A percentile compares a stretch with the other conserved stretches of the same genome.
phyloP scores from a whole-genome alignment of 1,140 invertebrate species.

The Tribolium castaneum region DNA sequence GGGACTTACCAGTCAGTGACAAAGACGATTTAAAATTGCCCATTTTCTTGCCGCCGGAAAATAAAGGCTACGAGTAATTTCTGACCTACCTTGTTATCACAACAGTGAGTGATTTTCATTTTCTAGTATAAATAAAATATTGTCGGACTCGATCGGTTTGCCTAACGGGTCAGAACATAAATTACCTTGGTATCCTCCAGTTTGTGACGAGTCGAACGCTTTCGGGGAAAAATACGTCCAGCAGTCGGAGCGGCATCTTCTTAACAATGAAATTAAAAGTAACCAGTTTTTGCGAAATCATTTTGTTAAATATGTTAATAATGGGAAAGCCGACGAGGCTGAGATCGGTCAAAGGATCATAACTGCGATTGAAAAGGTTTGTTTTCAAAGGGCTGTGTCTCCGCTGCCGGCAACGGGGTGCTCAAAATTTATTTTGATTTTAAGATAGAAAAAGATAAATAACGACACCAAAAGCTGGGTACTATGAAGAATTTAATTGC shows the following conservation, averaged over 20 bases:
- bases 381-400: not conserved
- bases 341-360: slow-evolving; percentile 83
- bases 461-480: too few species aligned
- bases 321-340: slow-evolving; percentile 69
- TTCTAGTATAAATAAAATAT: slow-evolving; percentile 66
- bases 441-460: too few species aligned
- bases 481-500: too few species aligned
- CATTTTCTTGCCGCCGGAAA: slow-evolving; percentile 78
- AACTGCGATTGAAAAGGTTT: slow-evolving; percentile 75
- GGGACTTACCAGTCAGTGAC: slow-evolving; percentile 58
- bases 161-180: slow-evolving; percentile 71
- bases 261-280: slow-evolving; percentile 57
- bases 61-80: slow-evolving; percentile 80
- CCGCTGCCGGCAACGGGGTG: too few species aligned
- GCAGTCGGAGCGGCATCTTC: slow-evolving; percentile 48
- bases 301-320: slow-evolving; percentile 70
- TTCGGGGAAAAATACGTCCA: slow-evolving; percentile 64
- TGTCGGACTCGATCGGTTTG: slow-evolving; percentile 72
- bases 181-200: slow-evolving; percentile 80
- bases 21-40: slow-evolving; percentile 66
- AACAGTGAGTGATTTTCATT: not conserved
- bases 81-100: slow-evolving; percentile 36
- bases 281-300: slow-evolving; percentile 60
- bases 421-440: too few species aligned
- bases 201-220: slow-evolving; percentile 67